These are phyloP conservation scores for Linepithema humile DNA, from an alignment of 1,140 invertebrate genomes.

Conservation along the genomic window DNA sequence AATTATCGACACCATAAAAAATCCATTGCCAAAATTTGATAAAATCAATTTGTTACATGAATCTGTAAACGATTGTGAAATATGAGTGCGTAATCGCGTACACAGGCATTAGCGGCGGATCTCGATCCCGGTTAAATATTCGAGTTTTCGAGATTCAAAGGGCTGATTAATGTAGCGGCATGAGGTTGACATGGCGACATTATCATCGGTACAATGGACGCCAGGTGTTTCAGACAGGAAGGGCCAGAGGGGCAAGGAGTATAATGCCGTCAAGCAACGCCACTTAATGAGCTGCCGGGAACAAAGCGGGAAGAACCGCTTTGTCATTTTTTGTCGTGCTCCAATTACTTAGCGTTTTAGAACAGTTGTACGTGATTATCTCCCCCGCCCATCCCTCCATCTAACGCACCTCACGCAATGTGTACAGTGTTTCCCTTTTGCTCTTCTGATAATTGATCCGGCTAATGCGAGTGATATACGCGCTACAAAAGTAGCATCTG, in stretches of 20 bases:
- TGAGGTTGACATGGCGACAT: constrained; percentile 68
- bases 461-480: background rate
- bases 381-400: constrained; percentile 1
- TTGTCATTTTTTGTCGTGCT: constrained; percentile 55
- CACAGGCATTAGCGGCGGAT: background rate
- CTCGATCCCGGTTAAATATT: constrained; percentile 47
- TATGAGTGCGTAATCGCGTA: background rate
- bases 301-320: constrained; percentile 59
- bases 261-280: constrained; percentile 63
- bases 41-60: constrained; percentile 14
- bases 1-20: too few relatives aligned
- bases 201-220: constrained; percentile 66
- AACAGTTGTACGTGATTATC: constrained; percentile 56
- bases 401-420: background rate
- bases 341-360: constrained; percentile 57
- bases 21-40: background rate
- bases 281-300: constrained; percentile 64
- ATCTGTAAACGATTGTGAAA: background rate
- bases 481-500: background rate
- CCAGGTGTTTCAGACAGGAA: constrained; percentile 58
- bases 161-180: constrained; percentile 67
- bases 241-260: constrained; percentile 50
- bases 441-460: background rate
- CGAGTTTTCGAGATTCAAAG: constrained; percentile 58
- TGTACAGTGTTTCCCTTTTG: background rate